Evolutionary conservation across 2,888 invertebrate species (phyloP), one percentile per base, ranked within the genome.

Genomic region (Himalopsyche kuldschensis): DNA sequence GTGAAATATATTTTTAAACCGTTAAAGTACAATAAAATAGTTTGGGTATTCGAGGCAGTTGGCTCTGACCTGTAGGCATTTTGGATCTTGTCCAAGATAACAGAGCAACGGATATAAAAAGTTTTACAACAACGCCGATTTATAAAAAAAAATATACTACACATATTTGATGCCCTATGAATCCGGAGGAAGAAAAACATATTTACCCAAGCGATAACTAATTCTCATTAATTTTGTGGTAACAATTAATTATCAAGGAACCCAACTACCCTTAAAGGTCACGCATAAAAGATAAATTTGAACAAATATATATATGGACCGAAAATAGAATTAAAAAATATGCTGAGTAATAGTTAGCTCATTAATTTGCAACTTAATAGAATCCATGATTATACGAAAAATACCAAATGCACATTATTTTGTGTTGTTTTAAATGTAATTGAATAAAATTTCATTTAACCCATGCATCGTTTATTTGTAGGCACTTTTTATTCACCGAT

Each of bases 51-150:
- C 30, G 63, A 47, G 31, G 27, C 27, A 47, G 81, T 76, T 81
- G 81, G 81, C 81, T 47, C 76, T 47, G 81, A 81, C 81, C 81
- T 81, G 81, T 81, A 76, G 81, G 81, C 75, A 30, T 81, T 81
- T 81, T 81, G 81, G 81, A 81, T 11, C 20, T n/a, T 32, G 30
- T 81, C 81, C 81, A 81, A 76, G 76, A 27, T 76, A 75, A 77
- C 76, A 46, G 75, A 80, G 79, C 48, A 79, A 24, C 69, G 81
- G 77, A 81, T 81, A 81, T 76, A 47, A 76, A 76, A 77, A 76
- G 81, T 81, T 81, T 76, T 46, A 31, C 81, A 81, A 81, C 69
- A 69, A 69, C 69, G 69, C 69, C 69, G 69, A 30, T 69, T 69
- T 69, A 11, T 69, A 27, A 11, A 69, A 69, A 27, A 69, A 30